These are phyloP conservation scores for Eugnorisma glareosa DNA, from an alignment of 2,888 invertebrate species.

Conservation along the genomic window DNA sequence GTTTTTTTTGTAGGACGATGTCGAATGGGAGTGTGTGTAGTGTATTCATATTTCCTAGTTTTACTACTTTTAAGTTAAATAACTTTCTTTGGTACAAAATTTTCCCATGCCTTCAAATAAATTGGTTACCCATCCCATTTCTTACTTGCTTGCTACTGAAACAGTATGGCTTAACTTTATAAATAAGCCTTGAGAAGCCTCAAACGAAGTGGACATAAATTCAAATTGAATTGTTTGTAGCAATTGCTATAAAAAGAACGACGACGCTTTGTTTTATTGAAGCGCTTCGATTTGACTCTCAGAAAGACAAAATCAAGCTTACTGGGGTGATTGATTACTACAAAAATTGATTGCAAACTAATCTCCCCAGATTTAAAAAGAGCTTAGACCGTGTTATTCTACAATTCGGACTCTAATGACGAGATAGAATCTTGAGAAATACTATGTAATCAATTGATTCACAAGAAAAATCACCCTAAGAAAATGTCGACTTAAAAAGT, in stretches of 20 bases:
- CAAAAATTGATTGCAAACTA: not conserved
- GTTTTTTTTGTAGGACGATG: too few relatives aligned
- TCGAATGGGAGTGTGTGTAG: too few relatives aligned
- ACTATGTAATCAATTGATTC: not conserved
- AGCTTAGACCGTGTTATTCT: not conserved
- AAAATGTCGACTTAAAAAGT: not conserved
- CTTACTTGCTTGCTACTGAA: not conserved
- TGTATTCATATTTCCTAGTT: too few relatives aligned
- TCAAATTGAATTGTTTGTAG: conserved; percentile 23
- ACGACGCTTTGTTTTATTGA: conserved; percentile 9
- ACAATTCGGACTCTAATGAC: not conserved
- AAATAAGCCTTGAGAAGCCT: not conserved
- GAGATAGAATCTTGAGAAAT: not conserved
- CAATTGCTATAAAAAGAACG: conserved; percentile 12
- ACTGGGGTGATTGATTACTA: conserved; percentile 5
- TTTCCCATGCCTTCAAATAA: not conserved
- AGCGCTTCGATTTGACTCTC: conserved; percentile 21
- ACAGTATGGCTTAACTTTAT: not conserved
- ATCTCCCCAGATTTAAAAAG: not conserved
- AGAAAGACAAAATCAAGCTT: not conserved
- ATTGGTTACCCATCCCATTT: not conserved
- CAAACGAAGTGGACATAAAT: conserved; percentile 7
- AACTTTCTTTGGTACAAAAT: not conserved
- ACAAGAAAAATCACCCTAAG: not conserved
- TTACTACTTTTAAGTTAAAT: not conserved